phyloP scores from a whole-genome alignment of 2,113 vertebrate species.

The Stegostoma tigrinum region DNA sequence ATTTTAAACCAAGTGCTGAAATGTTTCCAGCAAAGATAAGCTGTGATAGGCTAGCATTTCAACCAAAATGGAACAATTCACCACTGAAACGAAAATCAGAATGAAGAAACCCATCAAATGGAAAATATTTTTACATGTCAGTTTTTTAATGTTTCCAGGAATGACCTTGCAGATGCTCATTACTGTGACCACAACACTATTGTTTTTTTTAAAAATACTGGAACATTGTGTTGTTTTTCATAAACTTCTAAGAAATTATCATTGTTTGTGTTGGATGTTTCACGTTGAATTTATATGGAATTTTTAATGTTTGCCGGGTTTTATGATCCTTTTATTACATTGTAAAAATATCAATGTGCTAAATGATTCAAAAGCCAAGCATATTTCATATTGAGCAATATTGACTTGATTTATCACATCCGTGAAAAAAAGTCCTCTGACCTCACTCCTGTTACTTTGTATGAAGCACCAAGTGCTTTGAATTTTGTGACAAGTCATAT shows the following conservation, averaged over 20 bases:
- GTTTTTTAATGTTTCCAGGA: not conserved
- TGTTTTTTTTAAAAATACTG: not conserved
- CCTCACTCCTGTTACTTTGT: not conserved
- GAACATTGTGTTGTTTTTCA: not conserved
- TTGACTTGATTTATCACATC: not conserved
- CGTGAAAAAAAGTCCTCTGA: not conserved
- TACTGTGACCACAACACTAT: not conserved
- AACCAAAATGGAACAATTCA: not conserved
- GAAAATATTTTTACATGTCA: not conserved
- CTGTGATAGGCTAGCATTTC: not conserved
- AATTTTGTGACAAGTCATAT: not conserved
- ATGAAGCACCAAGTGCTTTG: not conserved
- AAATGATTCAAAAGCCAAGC: not conserved
- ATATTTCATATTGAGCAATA: not conserved
- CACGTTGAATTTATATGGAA: not conserved
- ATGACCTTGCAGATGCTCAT: not conserved
- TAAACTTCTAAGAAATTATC: not conserved
- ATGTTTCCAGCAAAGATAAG: not conserved
- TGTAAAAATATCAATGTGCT: not conserved
- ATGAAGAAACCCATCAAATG: not conserved
- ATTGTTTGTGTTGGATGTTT: not conserved
- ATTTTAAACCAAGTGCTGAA: not conserved
- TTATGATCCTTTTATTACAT: not conserved
- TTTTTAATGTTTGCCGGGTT: not conserved
- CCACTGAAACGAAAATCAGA: not conserved